Conservation (phyloP, 2,888 invertebrate species). For the Julus scanicus region DNA sequence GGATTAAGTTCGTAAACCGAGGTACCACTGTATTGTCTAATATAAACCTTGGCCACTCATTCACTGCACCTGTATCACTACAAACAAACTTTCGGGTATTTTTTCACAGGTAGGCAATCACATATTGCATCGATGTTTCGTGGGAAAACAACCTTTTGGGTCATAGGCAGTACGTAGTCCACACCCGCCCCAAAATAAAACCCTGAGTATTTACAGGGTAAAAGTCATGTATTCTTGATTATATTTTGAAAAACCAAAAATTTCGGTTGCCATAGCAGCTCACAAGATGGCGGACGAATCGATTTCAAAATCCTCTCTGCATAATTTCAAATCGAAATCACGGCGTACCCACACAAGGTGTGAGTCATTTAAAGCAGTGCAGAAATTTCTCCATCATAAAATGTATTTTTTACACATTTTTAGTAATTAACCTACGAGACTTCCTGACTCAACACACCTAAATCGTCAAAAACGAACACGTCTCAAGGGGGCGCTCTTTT, state of each 20-base stretch:
- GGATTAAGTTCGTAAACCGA: too few species aligned
- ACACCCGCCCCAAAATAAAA: neutral
- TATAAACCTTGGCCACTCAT: too few species aligned
- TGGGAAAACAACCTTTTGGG: neutral
- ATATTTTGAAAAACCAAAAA: neutral
- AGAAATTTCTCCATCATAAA: too few species aligned
- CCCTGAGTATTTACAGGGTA: neutral
- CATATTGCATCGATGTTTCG: neutral
- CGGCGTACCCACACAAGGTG: neutral
- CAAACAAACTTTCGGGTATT: too few species aligned
- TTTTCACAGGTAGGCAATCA: neutral
- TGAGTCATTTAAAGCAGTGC: neutral
- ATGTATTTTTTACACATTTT: too few species aligned
- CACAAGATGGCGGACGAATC: conserved; percentile 16
- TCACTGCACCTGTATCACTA: too few species aligned
- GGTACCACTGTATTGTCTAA: too few species aligned
- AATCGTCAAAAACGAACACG: too few species aligned
- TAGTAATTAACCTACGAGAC: too few species aligned
- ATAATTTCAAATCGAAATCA: conserved; percentile 15
- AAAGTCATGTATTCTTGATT: neutral
- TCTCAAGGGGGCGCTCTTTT: too few species aligned
- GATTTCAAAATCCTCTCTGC: neutral
- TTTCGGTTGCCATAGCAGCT: neutral
- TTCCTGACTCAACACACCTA: too few species aligned
- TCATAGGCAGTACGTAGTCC: neutral